Base-by-base conservation (phyloP, 2,888 invertebrate genomes). In the Tetheella fluctuosa region DNA sequence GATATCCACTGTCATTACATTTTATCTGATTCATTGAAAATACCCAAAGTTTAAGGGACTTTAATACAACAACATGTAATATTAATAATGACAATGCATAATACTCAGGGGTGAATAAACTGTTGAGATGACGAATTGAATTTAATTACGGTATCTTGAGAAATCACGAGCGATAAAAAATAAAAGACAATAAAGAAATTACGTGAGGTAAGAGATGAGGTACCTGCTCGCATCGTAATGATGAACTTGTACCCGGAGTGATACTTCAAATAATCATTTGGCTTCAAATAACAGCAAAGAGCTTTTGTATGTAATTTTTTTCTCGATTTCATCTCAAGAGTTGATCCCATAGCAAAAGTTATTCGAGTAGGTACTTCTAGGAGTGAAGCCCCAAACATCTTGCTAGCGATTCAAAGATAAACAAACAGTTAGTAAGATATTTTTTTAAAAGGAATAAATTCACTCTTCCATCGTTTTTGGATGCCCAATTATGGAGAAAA, bases 101-200 rank as follows among this genome's bases (percentile, higher is more conserved):
- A 20, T 17, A 20, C 48, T 20, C 10, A 48, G 20, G 54, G 55
- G 55, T 55, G 37, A 55, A 34, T 37, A 55, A 55, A 55, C 55
- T 34, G 55, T 13, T 23, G 23, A 23, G 15, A 55, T 55, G 55
- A 55, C 55, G 55, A 34, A 55, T 55, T 15, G 28, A 54, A 54
- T 54, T 53, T 3, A 13, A 25, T 17, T 28, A n/a, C 7, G 12
- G 34, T 55, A 23, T 34, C 55, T 17, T 34, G 34, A 55, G 34
- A 55, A 55, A 34, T 34, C 23, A 20, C 34, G 34, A 34, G 13
- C 13, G 10, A 48, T 48, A 48, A 20, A 34, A 23, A 20, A 55
- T 54, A 54, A 30, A 54, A 15, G n/a, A 30, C 17, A 34, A 34
- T 1, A 54, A 54, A 54, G n/a, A 28, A 25, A 30, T n/a, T 25